Conservation (phyloP, 2,797 vertebrate species). For the Siniperca scherzeri region DNA sequence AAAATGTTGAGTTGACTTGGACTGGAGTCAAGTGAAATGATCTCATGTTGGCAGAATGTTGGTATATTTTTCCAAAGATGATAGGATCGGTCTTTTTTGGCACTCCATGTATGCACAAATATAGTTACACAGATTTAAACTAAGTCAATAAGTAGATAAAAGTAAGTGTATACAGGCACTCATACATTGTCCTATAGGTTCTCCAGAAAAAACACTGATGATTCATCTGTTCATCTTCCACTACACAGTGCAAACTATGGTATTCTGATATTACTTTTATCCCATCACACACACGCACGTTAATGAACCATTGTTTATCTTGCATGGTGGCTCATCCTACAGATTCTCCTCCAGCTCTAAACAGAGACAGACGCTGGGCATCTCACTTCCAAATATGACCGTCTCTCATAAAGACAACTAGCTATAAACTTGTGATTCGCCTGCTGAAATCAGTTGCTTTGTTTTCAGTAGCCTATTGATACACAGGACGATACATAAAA, state of each 20-base stretch:
- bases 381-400: conserved; percentile 51
- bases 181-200: background rate
- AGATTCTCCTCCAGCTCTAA: conserved; percentile 30
- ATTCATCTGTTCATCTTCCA: conserved; percentile 30
- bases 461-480: conserved; percentile 1
- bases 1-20: conserved; percentile 44
- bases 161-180: background rate
- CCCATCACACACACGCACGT: background rate
- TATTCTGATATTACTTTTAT: conserved; percentile 8
- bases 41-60: conserved; percentile 49
- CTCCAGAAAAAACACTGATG: conserved; percentile 5
- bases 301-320: conserved; percentile 49
- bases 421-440: conserved; percentile 6
- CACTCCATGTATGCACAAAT: conserved; percentile 19
- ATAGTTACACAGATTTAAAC: conserved; percentile 11
- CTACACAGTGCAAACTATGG: conserved; percentile 8
- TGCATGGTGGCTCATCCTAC: conserved; percentile 33
- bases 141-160: background rate
- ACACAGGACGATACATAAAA: background rate
- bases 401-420: conserved; percentile 18
- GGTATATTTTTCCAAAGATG: conserved; percentile 39
- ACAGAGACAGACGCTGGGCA: conserved; percentile 17
- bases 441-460: background rate
- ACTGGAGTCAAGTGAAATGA: conserved; percentile 34
- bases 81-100: conserved; percentile 8